phyloP scores from a whole-genome alignment of 2,797 vertebrate species.

The Heliangelus exortis region DNA sequence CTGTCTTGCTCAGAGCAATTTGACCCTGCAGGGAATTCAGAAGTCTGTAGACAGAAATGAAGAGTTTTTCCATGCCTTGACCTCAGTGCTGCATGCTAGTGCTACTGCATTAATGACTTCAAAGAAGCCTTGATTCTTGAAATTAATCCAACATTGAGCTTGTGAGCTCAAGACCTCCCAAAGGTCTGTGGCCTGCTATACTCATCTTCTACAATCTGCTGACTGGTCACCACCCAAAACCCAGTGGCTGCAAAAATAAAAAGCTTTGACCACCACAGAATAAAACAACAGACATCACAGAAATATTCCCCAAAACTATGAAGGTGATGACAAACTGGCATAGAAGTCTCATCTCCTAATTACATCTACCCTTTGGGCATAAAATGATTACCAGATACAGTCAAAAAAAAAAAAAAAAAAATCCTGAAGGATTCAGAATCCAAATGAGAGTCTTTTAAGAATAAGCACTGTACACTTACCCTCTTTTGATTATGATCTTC shows the following conservation, averaged over 20 bases:
- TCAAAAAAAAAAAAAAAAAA: neutral
- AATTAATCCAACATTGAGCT: neutral
- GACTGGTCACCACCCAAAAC: neutral
- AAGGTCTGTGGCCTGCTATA: neutral
- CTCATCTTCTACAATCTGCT: neutral
- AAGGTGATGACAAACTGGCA: neutral
- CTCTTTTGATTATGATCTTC: neutral
- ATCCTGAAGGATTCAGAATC: neutral
- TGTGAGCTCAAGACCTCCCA: neutral
- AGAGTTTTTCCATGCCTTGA: neutral
- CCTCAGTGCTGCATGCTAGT: neutral
- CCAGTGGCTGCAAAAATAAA: neutral
- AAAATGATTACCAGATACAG: neutral
- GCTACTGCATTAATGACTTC: neutral
- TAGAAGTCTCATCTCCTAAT: neutral
- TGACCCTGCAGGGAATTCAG: neutral
- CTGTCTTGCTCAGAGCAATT: neutral
- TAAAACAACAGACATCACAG: neutral
- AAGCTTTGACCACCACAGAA: neutral
- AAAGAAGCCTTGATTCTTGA: neutral
- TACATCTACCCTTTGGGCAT: neutral
- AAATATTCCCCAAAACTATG: neutral
- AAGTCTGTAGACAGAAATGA: neutral
- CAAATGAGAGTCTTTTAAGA: neutral
- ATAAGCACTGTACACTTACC: neutral